Evolutionary conservation across 1,140 invertebrate genomes (phyloP).

Genomic region (Propsilocerus akamusi): DNA sequence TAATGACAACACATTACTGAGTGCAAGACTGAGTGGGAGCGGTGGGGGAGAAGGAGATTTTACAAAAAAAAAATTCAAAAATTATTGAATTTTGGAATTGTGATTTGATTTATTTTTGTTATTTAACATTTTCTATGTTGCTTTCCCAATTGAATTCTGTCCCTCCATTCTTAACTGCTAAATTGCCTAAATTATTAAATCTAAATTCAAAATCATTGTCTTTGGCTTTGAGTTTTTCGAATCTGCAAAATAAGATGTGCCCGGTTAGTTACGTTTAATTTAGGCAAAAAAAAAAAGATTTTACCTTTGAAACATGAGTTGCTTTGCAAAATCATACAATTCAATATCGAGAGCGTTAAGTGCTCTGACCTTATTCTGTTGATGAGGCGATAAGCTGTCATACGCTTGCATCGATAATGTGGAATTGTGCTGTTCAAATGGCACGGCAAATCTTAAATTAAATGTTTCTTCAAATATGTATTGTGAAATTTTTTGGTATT

Average conservation of each 20-base stretch:
- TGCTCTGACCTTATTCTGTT: conserved; percentile 53
- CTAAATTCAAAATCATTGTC: conserved; percentile 64
- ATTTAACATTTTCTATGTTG: conserved; percentile 40
- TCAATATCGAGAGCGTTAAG: conserved; percentile 82
- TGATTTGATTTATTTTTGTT: too few species aligned
- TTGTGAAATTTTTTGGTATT: conserved; percentile 86
- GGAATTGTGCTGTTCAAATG: conserved; percentile 79
- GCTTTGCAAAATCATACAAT: conserved; percentile 84
- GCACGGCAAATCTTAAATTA: conserved; percentile 70
- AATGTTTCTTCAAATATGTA: conserved; percentile 97
- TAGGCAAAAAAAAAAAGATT: neutral
- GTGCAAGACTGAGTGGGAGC: too few species aligned
- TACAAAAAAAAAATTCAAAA: too few species aligned
- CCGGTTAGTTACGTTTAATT: neutral
- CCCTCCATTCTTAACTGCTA: conserved; percentile 43
- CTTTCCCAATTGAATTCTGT: conserved; percentile 77
- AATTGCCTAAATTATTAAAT: conserved; percentile 59
- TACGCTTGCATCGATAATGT: conserved; percentile 64
- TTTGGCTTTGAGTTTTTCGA: conserved; percentile 55
- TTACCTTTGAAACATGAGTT: conserved; percentile 59
- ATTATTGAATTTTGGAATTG: too few species aligned
- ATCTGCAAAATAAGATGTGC: conserved; percentile 28
- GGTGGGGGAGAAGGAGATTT: too few species aligned
- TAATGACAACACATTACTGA: too few species aligned
- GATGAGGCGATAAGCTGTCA: conserved; percentile 45